Conservation (phyloP, 2,113 vertebrate species). For the Delphinus delphis region DNA sequence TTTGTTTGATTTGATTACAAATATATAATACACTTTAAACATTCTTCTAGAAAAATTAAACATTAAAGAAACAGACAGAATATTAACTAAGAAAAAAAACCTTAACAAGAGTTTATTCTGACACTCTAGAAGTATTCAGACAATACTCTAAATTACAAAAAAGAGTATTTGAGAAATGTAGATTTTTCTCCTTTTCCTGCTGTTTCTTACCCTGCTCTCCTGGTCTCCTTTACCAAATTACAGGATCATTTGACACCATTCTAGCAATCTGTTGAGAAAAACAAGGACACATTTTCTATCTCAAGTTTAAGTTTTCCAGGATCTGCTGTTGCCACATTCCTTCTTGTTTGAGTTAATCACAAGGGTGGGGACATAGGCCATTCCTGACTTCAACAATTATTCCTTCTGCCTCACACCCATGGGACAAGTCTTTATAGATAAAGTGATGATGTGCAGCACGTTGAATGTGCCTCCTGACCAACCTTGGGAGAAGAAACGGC, state of each 20-base stretch:
- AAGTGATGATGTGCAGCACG: background rate
- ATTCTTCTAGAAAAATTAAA: background rate
- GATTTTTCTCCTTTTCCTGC: background rate
- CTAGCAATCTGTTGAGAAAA: constrained; percentile 70
- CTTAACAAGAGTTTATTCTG: background rate
- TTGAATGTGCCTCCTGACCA: background rate
- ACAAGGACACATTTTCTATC: constrained; percentile 69
- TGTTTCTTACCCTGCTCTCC: background rate
- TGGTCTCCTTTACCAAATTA: background rate
- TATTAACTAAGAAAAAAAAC: background rate
- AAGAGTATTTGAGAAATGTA: background rate
- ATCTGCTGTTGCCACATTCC: constrained; percentile 64
- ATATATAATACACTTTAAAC: background rate
- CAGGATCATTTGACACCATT: constrained; percentile 40
- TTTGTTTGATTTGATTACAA: background rate
- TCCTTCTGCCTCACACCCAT: constrained; percentile 41
- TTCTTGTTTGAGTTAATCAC: constrained; percentile 69
- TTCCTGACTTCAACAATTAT: constrained; percentile 52
- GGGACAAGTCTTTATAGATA: constrained; percentile 49
- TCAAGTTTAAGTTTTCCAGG: constrained; percentile 65
- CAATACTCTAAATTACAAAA: background rate
- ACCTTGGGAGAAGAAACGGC: background rate
- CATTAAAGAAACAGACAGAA: background rate
- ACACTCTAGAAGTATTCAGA: background rate
- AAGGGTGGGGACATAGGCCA: constrained; percentile 66